Evolutionary conservation across 2,888 invertebrate genomes (phyloP).

Genomic region (Pseudococcus longispinus): DNA sequence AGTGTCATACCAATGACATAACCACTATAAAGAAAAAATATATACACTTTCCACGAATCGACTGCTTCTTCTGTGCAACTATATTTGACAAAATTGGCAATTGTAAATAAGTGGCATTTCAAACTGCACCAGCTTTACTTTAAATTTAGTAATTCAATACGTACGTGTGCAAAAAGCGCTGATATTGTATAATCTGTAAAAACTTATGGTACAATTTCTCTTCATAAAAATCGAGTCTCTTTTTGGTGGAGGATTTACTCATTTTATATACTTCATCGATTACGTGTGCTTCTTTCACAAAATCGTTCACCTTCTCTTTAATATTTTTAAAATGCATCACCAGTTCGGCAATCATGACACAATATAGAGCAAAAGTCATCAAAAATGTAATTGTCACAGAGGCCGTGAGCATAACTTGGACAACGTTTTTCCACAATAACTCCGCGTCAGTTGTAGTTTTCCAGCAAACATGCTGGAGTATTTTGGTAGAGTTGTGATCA

Average conservation of each 20-base stretch:
- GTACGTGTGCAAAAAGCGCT: background rate
- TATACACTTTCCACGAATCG: no score
- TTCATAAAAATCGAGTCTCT: background rate
- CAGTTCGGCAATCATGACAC: background rate
- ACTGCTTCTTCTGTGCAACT: no score
- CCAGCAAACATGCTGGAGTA: background rate
- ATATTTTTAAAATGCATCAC: background rate
- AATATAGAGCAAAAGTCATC: background rate
- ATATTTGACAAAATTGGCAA: no score
- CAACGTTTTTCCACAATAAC: background rate
- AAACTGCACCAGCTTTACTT: no score
- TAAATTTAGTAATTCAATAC: no score
- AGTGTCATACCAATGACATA: no score
- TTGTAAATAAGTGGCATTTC: no score
- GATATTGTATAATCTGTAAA: background rate
- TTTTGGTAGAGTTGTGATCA: background rate
- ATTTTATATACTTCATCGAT: background rate
- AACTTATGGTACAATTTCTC: background rate
- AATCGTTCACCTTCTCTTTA: background rate
- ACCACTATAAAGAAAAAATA: no score
- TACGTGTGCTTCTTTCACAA: background rate
- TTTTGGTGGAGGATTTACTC: background rate
- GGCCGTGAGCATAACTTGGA: background rate
- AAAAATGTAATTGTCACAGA: background rate
- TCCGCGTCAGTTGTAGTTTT: background rate